Evolutionary conservation across 2,888 invertebrate species (phyloP), one percentile per base, ranked within the genome.

Genomic region (Gymnocheta viridis): DNA sequence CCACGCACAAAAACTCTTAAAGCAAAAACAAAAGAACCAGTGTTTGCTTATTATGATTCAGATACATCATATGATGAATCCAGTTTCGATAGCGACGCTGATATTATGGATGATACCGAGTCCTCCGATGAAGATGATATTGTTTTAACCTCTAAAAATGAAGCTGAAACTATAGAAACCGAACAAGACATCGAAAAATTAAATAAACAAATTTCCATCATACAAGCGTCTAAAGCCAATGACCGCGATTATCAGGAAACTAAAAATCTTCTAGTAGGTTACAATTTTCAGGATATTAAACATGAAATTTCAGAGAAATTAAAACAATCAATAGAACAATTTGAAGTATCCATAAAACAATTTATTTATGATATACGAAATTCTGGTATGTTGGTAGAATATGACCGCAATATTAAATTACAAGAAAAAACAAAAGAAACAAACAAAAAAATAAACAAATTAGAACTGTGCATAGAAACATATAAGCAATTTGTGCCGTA

Each of bases 121-220:
- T 93, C 93, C 0, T 91, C 92, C 0, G 93, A 93, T 47, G 95
- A 96, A 0, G 93, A 96, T 12, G 93, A 95, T 19, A 97, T 97
- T 86, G 95, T 96, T 85, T 97, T 96, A 89, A 96, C 95, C 87
- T 95, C 96, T 0, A 96, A 96, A 27, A 96, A 96, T 91, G 95
- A 96, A 54, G 97, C 97, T 0, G 97, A 97, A 90, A 97, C 97
- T 0, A 94, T 97, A 0, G 97, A 97, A 88, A 92, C 95, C 4
- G 94, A 93, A 74, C 90, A 91, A n/a, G 92, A 93, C 90, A 87
- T 90, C 47, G 87, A 88, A 87, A 93, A 91, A 85, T 88, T 92
- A 0, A 89, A 89, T 88, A 92, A 89, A 76, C 90, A 91, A 81
- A 73, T 91, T 32, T 91, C 90, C 29, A 92, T 92, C 5, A 92